Evolutionary conservation across 2,797 vertebrate genomes (phyloP).

Genomic region (Tenualosa ilisha): DNA sequence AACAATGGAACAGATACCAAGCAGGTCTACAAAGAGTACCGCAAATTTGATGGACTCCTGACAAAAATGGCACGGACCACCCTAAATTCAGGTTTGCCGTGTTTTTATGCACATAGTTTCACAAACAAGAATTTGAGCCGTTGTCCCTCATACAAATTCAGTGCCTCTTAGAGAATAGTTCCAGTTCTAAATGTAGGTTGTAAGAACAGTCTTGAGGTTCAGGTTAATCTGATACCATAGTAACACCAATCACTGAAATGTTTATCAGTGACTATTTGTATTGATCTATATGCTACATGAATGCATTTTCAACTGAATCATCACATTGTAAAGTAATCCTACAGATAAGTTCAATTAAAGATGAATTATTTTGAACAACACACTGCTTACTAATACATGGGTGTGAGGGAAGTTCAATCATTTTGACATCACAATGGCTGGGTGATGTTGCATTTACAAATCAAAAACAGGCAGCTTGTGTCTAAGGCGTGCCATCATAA

Average conservation of each 20-base stretch:
- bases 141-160: neutral
- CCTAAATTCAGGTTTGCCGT: slow-evolving; percentile 70
- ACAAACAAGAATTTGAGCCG: neutral
- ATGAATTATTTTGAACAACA: neutral
- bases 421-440: neutral
- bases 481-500: neutral
- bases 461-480: neutral
- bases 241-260: neutral
- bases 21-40: slow-evolving; percentile 72
- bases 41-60: slow-evolving; percentile 77
- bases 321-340: neutral
- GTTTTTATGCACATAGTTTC: neutral
- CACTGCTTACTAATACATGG: neutral
- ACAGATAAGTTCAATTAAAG: neutral
- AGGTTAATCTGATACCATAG: neutral
- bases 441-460: neutral
- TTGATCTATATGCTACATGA: neutral
- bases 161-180: neutral
- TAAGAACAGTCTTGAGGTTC: neutral
- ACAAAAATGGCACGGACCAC: slow-evolving; percentile 78
- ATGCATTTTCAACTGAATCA: neutral
- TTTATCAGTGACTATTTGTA: neutral
- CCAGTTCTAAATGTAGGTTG: neutral
- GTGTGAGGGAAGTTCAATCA: neutral
- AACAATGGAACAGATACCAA: slow-evolving; percentile 66